These are phyloP conservation scores for Pseudopleuronectes americanus DNA, from an alignment of 2,797 vertebrate genomes.

Conservation along the genomic window DNA sequence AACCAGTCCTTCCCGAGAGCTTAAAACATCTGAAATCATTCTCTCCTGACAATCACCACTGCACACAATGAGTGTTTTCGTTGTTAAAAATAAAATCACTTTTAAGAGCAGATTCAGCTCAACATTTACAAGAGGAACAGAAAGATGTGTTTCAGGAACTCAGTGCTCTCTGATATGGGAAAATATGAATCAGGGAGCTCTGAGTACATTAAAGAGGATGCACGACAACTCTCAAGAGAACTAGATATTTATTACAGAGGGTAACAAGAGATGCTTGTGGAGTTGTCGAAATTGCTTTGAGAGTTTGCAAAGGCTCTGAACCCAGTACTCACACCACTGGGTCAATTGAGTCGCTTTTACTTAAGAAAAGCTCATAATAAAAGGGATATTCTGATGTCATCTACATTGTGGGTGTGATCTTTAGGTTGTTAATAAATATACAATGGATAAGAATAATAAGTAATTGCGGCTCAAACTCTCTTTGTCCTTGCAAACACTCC, in stretches of 20 bases:
- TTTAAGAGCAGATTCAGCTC: constrained; percentile 5
- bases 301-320: background rate
- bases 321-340: background rate
- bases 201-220: constrained; percentile 31
- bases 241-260: constrained; percentile 10
- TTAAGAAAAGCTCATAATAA: background rate
- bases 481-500: background rate
- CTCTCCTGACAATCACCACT: background rate
- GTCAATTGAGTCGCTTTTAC: background rate
- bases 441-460: background rate
- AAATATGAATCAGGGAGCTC: constrained; percentile 19
- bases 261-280: constrained; percentile 6
- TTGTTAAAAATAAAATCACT: constrained; percentile 4
- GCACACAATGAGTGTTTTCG: constrained; percentile 1
- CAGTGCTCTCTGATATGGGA: constrained; percentile 9
- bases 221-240: background rate
- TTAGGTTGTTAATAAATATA: background rate
- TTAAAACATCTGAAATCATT: constrained; percentile 37
- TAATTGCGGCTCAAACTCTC: background rate
- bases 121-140: constrained; percentile 45
- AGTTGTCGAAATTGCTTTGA: background rate
- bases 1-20: constrained; percentile 30
- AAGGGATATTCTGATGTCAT: background rate
- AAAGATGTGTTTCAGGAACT: constrained; percentile 37
- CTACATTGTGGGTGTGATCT: background rate